Base-by-base conservation (phyloP, 2,113 vertebrate genomes). In the Grus americana region DNA sequence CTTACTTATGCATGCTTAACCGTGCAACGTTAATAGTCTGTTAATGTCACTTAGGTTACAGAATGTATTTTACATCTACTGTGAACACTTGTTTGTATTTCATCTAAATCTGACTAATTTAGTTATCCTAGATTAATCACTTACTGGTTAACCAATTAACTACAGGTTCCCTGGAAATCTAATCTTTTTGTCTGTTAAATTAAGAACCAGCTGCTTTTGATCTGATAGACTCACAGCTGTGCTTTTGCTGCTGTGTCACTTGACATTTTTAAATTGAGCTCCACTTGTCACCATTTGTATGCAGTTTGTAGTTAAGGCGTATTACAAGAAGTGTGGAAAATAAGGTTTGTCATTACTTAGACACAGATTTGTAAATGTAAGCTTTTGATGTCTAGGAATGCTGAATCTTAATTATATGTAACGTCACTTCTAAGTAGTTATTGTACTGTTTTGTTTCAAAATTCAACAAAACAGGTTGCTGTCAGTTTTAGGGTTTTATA, bases 121-220 rank as follows among this genome's bases (percentile, higher is more conserved):
- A 84, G 96, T 97, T 97, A 94, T 88, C 93, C 80, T 70, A 73
- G 93, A 96, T 96, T 95, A 98, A 97, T 97, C 96, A 88, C 78
- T 96, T 90, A 59, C 93, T 68, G 57, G 95, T 96, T 97, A 97
- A 96, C 96, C 96, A 97, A 97, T 95, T 95, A 97, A 94, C 87
- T 92, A 5, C 91, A 94, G 96, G 93, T 96, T 96, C 82, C 83
- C 86, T 73, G 75, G 87, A 95, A 97, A 95, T 97, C 46, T 50
- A 46, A 91, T 93, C 91, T 95, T 97, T 96, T 97, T 98, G 95
- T 97, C 89, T 96, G 90, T 90, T 97, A 97, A 97, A 97, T 98
- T 97, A 96, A 97, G 93, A 97, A 88, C 61, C 97, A 97, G 95
- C 97, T 98, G 96, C 91, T 96, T 97, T 97, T 97, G 96, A 95